Base-by-base conservation (phyloP, 2,113 vertebrate species). In the Phoenicopterus ruber region DNA sequence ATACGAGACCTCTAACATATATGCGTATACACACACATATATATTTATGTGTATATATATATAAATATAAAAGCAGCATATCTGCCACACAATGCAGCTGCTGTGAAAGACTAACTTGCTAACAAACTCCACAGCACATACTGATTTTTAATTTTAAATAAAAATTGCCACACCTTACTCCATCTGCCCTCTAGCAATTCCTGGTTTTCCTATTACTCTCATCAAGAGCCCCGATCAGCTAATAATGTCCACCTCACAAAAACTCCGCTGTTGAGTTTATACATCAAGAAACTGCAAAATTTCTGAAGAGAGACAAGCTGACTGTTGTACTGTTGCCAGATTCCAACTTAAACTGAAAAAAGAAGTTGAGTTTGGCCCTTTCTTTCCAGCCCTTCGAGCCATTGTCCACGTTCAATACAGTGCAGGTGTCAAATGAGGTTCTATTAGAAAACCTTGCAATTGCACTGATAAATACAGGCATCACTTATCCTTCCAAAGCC, bases 21-120 rank as follows among this genome's bases (percentile, higher is more conserved):
- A 24, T 7, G 2, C 0, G 0, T 11, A 65, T 18, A 65, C 19
- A 57, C 36, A 34, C 44, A 42, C 7, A 9, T 5, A 11, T n/a
- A 15, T 29, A 32, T 18, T 20, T 69, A 11, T 26, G 8, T 34
- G 5, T 11, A 19, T 4, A 40, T 9, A 46, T 7, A 4, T 9
- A 72, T 17, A 47, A 32, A 66, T 36, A 71, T 5, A 69, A 88
- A 83, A 69, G 31, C 11, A 80, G 59, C 2, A 0, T 49, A 83
- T 22, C 50, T 78, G 29, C 50, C 40, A 79, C 7, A 55, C 15
- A 85, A 66, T 3, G 16, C 58, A 93, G 67, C 25, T 62, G 19
- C 66, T 82, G 40, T 26, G 58, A 82, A 81, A 55, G 31, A 40
- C 21, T 61, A 22, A 31, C 57, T 70, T 77, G 36, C 44, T 79